Evolutionary conservation across 2,113 vertebrate species (phyloP).

Genomic region (Deroptyus accipitrinus): DNA sequence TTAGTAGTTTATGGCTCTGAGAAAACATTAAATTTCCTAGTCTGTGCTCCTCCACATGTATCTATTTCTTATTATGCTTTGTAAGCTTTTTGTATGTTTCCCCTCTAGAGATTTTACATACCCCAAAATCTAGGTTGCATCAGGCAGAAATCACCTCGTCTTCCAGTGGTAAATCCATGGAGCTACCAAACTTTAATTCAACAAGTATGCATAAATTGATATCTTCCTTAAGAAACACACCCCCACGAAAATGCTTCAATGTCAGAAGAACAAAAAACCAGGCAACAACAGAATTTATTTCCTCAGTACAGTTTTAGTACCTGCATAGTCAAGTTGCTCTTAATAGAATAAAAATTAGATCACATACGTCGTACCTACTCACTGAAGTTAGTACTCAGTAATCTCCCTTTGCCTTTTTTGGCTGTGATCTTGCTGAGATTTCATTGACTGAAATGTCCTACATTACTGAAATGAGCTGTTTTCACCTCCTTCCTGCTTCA

Average conservation of each 20-base stretch:
- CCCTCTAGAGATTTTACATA: neutral
- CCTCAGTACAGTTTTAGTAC: neutral
- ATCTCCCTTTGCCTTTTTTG: neutral
- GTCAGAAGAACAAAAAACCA: neutral
- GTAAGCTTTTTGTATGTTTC: neutral
- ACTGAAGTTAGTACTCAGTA: neutral
- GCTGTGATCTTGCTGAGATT: neutral
- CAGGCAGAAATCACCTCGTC: neutral
- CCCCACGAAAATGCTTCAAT: neutral
- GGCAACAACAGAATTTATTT: neutral
- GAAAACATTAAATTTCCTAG: neutral
- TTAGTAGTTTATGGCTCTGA: neutral
- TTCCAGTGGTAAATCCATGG: neutral
- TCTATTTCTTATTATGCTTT: neutral
- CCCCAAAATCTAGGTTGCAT: neutral
- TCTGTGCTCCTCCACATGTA: neutral
- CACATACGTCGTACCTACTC: accelerated
- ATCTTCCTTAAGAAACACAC: neutral
- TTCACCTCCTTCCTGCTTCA: neutral
- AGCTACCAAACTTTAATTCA: neutral
- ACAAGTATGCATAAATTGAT: neutral
- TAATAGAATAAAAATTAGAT: neutral
- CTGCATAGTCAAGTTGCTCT: neutral
- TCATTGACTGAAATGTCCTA: neutral
- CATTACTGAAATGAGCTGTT: neutral